Evolutionary conservation across 2,888 invertebrate species (phyloP).

Genomic region (Chromoteleia sp.): DNA sequence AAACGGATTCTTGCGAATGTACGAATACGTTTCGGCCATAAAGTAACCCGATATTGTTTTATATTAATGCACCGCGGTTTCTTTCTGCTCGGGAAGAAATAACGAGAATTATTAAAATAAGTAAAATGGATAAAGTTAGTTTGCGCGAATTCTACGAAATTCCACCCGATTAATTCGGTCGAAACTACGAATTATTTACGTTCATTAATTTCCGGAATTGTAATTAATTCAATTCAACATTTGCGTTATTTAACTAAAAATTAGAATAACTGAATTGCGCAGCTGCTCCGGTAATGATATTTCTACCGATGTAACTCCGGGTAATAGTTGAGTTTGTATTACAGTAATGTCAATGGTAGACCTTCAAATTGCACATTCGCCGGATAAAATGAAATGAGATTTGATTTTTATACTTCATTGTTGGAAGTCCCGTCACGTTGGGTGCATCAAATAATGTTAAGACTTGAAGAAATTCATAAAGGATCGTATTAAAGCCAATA

Average conservation of each 20-base stretch:
- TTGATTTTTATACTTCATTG: constrained; percentile 63
- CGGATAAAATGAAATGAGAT: constrained; percentile 54
- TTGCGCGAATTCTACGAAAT: constrained; percentile 22
- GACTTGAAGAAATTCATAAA: constrained; percentile 61
- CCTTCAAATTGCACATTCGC: constrained; percentile 48
- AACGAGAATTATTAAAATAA: constrained; percentile 45
- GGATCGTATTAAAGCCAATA: constrained; percentile 35
- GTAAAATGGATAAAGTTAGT: constrained; percentile 27
- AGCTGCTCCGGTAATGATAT: constrained; percentile 31
- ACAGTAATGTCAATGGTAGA: constrained; percentile 60
- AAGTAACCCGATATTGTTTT: constrained; percentile 57
- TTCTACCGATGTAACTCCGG: constrained; percentile 42
- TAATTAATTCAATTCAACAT: constrained; percentile 50
- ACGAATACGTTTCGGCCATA: constrained; percentile 18
- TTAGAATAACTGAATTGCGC: constrained; percentile 56
- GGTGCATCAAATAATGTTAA: constrained; percentile 52
- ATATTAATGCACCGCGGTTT: constrained; percentile 55
- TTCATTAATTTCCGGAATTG: constrained; percentile 45
- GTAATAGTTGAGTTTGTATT: constrained; percentile 61
- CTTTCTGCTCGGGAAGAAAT: constrained; percentile 27
- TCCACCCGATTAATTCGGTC: constrained; percentile 11
- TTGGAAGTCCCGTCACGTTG: constrained; percentile 57
- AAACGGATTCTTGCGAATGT: constrained; percentile 29
- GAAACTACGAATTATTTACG: constrained; percentile 42
- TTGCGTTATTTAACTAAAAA: constrained; percentile 52